A percentile compares a stretch with the other conserved stretches of the same genome.
Evolutionary conservation across 1,140 invertebrate genomes (phyloP).

Genomic region (Ceratina australensis): DNA sequence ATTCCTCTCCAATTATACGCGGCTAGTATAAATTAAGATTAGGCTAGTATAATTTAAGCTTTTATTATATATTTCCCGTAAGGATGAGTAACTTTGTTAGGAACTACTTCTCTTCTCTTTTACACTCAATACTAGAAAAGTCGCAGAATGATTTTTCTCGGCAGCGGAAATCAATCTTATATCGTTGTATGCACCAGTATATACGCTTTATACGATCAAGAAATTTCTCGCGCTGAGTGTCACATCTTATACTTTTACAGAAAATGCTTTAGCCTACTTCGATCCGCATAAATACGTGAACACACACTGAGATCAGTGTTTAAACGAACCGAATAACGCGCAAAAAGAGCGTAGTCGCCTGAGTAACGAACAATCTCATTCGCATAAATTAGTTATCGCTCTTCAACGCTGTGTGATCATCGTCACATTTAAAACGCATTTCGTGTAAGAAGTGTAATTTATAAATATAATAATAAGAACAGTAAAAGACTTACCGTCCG

Average conservation of each 20-base stretch:
- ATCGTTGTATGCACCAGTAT: constrained; percentile 12
- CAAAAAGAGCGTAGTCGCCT: constrained; percentile 54
- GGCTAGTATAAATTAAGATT: too few relatives aligned
- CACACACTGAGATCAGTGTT: constrained; percentile 36
- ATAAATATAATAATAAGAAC: constrained; percentile 25
- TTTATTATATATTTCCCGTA: too few relatives aligned
- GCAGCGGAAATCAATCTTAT: constrained; percentile 8
- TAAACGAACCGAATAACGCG: constrained; percentile 52
- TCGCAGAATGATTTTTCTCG: constrained; percentile 34
- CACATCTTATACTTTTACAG: constrained; percentile 78
- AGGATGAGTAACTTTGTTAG: too few relatives aligned
- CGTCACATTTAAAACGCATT: constrained; percentile 63
- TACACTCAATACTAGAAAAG: constrained; percentile 56
- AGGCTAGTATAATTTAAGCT: too few relatives aligned
- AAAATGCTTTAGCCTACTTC: constrained; percentile 60
- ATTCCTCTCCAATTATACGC: too few relatives aligned
- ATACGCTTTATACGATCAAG: constrained; percentile 28
- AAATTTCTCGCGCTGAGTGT: constrained; percentile 61
- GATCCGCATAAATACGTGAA: constrained; percentile 57
- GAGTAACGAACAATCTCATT: constrained; percentile 48
- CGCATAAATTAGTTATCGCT: constrained; percentile 66
- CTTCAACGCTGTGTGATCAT: constrained; percentile 58
- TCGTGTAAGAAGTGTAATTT: constrained; percentile 46
- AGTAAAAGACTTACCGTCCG: constrained; percentile 74
- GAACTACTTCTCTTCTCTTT: constrained; percentile 61